phyloP scores from a whole-genome alignment of 2,113 vertebrate genomes.

The Prunella fulvescens region DNA sequence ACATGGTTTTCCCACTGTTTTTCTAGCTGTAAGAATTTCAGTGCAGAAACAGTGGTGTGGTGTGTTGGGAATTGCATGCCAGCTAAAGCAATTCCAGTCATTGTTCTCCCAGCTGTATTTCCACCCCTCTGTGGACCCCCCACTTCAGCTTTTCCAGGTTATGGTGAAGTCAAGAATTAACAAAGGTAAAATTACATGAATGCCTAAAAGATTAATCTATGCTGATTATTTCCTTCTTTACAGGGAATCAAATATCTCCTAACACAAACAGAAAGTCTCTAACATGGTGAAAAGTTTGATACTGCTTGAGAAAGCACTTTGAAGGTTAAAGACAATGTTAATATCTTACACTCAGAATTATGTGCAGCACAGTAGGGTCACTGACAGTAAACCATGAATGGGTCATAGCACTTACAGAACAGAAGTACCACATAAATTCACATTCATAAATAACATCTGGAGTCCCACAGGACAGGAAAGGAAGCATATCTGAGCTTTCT shows the following conservation, averaged over 20 bases:
- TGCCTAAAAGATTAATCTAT: background rate
- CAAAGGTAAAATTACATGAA: background rate
- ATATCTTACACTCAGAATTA: background rate
- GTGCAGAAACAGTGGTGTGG: background rate
- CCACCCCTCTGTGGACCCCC: fast-evolving
- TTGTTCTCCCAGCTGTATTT: background rate
- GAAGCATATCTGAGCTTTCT: background rate
- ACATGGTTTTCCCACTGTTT: background rate
- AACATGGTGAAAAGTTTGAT: background rate
- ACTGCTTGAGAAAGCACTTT: background rate
- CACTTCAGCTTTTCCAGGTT: constrained; percentile 5
- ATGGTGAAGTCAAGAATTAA: background rate
- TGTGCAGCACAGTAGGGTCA: background rate
- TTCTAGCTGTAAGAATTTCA: constrained; percentile 4
- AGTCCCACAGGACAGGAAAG: background rate
- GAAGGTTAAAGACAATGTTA: background rate
- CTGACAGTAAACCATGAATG: background rate
- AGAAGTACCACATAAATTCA: background rate
- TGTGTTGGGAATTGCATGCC: background rate
- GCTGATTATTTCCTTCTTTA: background rate
- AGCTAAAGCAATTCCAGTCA: constrained; percentile 21
- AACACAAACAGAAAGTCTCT: background rate
- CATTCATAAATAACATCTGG: background rate
- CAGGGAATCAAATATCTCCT: background rate
- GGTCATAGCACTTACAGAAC: background rate